Percentiles rank a stretch among this genome's conserved stretches.
Conservation (phyloP, 2,888 invertebrate genomes). For the Macrophya annulata region DNA sequence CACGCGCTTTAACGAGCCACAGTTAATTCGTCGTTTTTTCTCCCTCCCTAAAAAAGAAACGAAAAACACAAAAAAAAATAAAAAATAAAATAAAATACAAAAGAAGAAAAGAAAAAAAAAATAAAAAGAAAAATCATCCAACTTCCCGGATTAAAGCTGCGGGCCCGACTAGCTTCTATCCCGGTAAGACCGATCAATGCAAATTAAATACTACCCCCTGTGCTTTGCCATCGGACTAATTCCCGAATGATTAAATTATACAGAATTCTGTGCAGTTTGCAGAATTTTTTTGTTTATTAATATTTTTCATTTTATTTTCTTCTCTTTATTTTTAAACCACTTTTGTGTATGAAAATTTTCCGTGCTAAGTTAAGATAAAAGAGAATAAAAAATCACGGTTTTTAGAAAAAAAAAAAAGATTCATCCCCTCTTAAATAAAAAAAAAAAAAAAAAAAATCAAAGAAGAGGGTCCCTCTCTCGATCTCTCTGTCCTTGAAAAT, state of each 20-base stretch:
- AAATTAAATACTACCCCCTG: not conserved
- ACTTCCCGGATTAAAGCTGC: not conserved
- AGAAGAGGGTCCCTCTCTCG: too few relatives aligned
- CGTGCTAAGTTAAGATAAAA: too few relatives aligned
- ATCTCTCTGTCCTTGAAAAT: constrained; percentile 22
- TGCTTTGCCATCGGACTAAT: not conserved
- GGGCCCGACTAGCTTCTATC: not conserved
- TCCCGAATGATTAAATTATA: not conserved
- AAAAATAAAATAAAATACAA: not conserved
- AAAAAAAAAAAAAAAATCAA: not conserved
- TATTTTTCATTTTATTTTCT: not conserved
- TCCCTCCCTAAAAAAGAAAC: not conserved
- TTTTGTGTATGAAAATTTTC: not conserved
- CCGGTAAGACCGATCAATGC: not conserved
- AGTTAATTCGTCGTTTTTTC: constrained; percentile 27
- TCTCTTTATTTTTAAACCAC: not conserved
- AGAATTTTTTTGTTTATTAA: not conserved
- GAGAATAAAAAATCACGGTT: not conserved
- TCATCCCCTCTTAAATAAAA: not conserved
- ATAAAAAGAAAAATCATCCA: not conserved
- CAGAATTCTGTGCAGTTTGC: not conserved
- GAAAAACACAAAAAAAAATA: not conserved
- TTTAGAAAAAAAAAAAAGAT: not conserved
- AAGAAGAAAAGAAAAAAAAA: not conserved
- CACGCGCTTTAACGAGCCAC: constrained; percentile 37